Conservation (phyloP, 2,888 invertebrate genomes). For the Myathropa florea region DNA sequence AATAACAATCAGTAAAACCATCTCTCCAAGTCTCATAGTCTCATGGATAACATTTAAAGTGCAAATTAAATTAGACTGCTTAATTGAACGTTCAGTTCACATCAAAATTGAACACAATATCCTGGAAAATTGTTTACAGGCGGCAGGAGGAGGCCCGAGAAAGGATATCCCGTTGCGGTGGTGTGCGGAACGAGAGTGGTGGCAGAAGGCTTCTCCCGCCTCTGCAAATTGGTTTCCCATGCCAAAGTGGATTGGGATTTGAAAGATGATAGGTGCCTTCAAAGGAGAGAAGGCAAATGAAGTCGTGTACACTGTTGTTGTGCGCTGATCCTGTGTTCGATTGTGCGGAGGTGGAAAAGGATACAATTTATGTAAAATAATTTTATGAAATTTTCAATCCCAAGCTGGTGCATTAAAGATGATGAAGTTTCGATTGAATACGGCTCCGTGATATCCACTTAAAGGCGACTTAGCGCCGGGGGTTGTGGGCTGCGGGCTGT, state of each 20-base stretch:
- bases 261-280: conserved; percentile 44
- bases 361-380: conserved; percentile 3
- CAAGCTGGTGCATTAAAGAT: conserved; percentile 5
- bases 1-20: background rate
- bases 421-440: conserved; percentile 48
- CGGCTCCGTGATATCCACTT: conserved; percentile 13
- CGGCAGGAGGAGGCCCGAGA: background rate
- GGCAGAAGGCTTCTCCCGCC: conserved; percentile 12
- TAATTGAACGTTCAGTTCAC: conserved; percentile 63
- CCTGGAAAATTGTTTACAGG: conserved; percentile 50
- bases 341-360: background rate
- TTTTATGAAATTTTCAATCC: background rate
- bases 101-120: conserved; percentile 55
- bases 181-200: background rate
- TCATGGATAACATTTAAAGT: conserved; percentile 43
- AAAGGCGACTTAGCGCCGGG: background rate
- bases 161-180: background rate
- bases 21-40: background rate
- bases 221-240: conserved; percentile 34
- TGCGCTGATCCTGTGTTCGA: background rate
- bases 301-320: conserved; percentile 24
- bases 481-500: background rate
- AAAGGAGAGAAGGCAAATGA: conserved; percentile 47
- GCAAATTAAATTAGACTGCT: conserved; percentile 57
- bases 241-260: conserved; percentile 55